A percentile compares a stretch with the other conserved stretches of the same genome.
Conservation (phyloP, 2,113 vertebrate genomes). For the Plestiodon gilberti region DNA sequence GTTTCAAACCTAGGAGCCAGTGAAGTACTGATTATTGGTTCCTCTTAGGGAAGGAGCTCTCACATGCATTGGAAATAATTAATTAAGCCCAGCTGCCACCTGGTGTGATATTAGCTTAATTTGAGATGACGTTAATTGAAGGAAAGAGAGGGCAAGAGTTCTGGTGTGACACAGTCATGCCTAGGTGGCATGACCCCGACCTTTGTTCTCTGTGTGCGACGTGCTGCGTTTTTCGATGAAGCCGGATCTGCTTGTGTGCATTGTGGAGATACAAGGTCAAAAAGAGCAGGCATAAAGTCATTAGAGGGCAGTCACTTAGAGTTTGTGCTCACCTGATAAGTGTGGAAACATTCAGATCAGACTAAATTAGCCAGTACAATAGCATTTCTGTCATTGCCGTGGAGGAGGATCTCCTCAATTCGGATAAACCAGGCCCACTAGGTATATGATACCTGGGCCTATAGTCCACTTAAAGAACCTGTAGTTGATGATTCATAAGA, state of each 20-base stretch:
- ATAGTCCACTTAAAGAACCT: background rate
- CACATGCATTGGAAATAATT: background rate
- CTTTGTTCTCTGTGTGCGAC: background rate
- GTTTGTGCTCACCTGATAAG: background rate
- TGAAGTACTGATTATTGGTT: fast-evolving
- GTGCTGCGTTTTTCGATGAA: background rate
- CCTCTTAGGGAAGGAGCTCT: background rate
- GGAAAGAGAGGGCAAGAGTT: background rate
- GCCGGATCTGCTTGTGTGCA: background rate
- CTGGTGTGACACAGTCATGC: background rate
- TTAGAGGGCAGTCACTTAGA: background rate
- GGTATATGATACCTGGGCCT: background rate
- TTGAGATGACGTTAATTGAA: background rate
- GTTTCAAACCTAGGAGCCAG: background rate
- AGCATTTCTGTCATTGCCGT: background rate
- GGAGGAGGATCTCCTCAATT: background rate
- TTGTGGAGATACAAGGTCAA: background rate
- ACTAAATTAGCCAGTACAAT: background rate
- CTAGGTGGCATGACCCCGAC: background rate
- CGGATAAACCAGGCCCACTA: background rate
- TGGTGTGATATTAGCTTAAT: background rate
- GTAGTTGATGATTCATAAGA: background rate
- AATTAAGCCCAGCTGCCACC: slow-evolving; percentile 1
- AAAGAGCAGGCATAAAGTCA: background rate
- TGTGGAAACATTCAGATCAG: background rate